A percentile compares a stretch with the other conserved stretches of the same genome.
Evolutionary conservation across 2,888 invertebrate genomes (phyloP).

Genomic region (Iphiclides podalirius): DNA sequence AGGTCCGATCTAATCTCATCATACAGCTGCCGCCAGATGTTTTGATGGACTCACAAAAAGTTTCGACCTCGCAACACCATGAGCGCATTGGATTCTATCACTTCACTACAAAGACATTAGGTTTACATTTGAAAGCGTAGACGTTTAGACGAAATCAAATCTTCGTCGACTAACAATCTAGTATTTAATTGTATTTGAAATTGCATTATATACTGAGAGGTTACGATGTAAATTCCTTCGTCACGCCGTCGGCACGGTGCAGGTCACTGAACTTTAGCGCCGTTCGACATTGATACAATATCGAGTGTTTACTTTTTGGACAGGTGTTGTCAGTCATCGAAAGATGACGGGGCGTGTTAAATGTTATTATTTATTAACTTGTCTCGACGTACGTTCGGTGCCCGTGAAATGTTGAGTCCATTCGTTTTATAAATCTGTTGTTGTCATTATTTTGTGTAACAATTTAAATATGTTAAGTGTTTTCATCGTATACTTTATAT

Average conservation of each 20-base stretch:
- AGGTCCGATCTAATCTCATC: conserved; percentile 66
- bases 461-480: no score
- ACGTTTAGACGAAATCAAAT: conserved; percentile 3
- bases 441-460: no score
- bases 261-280: conserved; percentile 34
- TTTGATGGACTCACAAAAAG: conserved; percentile 33
- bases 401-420: conserved; percentile 1
- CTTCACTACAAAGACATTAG: not conserved
- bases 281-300: conserved; percentile 28
- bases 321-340: conserved; percentile 35
- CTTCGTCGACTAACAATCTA: conserved; percentile 3
- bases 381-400: conserved; percentile 2
- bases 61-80: conserved; percentile 11
- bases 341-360: conserved; percentile 9
- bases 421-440: conserved; percentile 2
- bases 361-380: conserved; percentile 19
- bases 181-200: conserved; percentile 14
- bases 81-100: conserved; percentile 1
- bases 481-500: no score
- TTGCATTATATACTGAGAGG: conserved; percentile 7
- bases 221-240: conserved; percentile 25
- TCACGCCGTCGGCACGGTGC: conserved; percentile 3
- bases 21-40: conserved; percentile 74
- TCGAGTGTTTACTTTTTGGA: conserved; percentile 36
- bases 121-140: not conserved